Base-by-base conservation (phyloP, 2,888 invertebrate species). In the Campoplex capitator region DNA sequence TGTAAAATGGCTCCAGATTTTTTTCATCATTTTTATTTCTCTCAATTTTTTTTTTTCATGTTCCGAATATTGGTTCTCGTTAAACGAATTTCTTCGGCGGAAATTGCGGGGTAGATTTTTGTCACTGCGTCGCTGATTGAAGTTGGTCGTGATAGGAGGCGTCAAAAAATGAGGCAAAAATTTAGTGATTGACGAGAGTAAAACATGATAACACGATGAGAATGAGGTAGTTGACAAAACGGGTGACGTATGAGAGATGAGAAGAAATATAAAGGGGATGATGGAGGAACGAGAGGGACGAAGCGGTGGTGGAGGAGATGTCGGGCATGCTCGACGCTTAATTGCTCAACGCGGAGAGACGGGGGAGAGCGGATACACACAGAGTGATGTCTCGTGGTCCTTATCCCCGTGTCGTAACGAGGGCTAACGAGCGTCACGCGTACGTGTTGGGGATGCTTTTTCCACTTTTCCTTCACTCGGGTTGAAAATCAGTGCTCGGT, bases 241-340 rank as follows among this genome's bases (percentile, higher is more conserved):
- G 51, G 48, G 58, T 58, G 79, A 71, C 42, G 32, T 70, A 62
- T 70, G 83, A 80, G 62, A 74, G 58, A 74, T 51, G 54, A 65
- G 58, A 51, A 38, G 42, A 68, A 58, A 35, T 45, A 38, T 16
- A 45, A 45, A 51, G 48, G n/a, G 35, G 76, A 67, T 67, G 70
- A 68, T 58, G 67, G 51, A 67, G 77, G 73, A 45, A 83, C 9
- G 23, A 23, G 51, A 78, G 81, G 83, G 83, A 77, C 71, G 83
- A 75, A 79, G 78, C 23, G 70, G 81, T 56, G 73, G 81, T 51
- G 73, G 58, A 35, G 65, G 83, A 70, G 81, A 75, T 56, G 82
- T 82, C 79, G 58, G 82, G 86, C 85, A 82, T 81, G 88, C 79
- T 77, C 86, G 65, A 32, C 87, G 88, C 88, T 89, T 88, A 89